Evolutionary conservation across 2,113 vertebrate genomes (phyloP).

Genomic region (Pitta sordida): DNA sequence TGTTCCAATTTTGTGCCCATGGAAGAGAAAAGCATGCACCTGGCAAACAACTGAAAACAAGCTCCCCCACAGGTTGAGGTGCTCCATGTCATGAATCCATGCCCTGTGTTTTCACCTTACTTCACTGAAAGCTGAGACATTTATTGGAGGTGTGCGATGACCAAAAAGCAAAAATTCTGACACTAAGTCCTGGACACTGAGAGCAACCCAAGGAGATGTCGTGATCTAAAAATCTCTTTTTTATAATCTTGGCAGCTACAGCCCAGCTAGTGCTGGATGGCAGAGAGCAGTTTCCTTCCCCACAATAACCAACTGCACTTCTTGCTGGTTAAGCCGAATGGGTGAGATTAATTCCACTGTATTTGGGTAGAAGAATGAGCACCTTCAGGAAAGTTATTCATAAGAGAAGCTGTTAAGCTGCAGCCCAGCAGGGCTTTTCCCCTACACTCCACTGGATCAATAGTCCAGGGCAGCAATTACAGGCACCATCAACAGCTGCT

Average conservation of each 20-base stretch:
- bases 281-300: not conserved
- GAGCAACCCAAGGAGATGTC: not conserved
- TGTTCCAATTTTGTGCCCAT: not conserved
- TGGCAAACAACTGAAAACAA: not conserved
- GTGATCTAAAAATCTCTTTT: not conserved
- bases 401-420: slow-evolving; percentile 26
- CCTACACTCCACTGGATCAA: not conserved
- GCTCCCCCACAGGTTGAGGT: not conserved
- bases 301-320: not conserved
- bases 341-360: slow-evolving; percentile 1
- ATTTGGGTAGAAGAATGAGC: slow-evolving; percentile 13
- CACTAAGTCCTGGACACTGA: not conserved
- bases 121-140: accelerated
- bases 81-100: not conserved
- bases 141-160: not conserved
- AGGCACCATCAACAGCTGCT: slow-evolving; percentile 23
- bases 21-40: not conserved
- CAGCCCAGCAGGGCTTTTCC: slow-evolving; percentile 36
- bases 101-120: not conserved
- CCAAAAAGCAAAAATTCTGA: not conserved
- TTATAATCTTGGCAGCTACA: not conserved
- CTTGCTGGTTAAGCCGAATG: not conserved
- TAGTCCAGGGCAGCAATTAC: slow-evolving; percentile 46
- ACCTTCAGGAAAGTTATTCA: slow-evolving; percentile 19
- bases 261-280: not conserved